Evolutionary conservation across 2,113 vertebrate genomes (phyloP), one percentile per base, ranked within the genome.

Genomic region (Triplophysa tibetana): DNA sequence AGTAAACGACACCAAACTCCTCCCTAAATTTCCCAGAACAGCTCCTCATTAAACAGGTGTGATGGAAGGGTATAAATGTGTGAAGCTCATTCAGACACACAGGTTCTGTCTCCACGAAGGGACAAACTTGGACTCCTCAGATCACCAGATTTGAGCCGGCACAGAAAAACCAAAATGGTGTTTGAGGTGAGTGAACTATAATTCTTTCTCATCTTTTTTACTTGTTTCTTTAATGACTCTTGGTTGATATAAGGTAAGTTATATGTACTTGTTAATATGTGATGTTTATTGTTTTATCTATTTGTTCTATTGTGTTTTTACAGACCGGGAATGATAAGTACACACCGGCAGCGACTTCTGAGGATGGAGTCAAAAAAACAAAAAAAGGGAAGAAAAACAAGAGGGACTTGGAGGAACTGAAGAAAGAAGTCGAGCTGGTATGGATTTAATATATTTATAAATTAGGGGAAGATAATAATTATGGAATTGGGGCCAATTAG

Each of bases 341-440:
- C 93, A 94, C 97, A 66, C 91, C 94, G 56, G 96, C 97, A 0
- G 92, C 96, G 0, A 96, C 96, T 13, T 96, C 96, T 0, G 96
- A 99, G 24, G 91, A 94, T 87, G 90, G 87, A 0, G 12, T 67
- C 0, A 87, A 86, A 16, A 95, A 94, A 66, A 93, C 94, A 80
- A 87, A 91, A 74, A 94, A 93, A 82, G 93, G 89, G 3, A 95
- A 95, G 2, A 90, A 79, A 62, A 77, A 62, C 1, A 63, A 88
- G 33, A 93, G 89, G 83, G 95, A 99, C 26, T 94, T 98, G 94
- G 96, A 96, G 0, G 97, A 98, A 0, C 92, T 98, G 69, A 99
- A 99, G 87, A 99, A 99, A 85, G 97, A 99, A 89, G 96, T 98
- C 0, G 81, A 93, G 14, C 84, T 99, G 95, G 97, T 98, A 83